phyloP scores from a whole-genome alignment of 2,113 vertebrate genomes.

The Pterocles orientalis region DNA sequence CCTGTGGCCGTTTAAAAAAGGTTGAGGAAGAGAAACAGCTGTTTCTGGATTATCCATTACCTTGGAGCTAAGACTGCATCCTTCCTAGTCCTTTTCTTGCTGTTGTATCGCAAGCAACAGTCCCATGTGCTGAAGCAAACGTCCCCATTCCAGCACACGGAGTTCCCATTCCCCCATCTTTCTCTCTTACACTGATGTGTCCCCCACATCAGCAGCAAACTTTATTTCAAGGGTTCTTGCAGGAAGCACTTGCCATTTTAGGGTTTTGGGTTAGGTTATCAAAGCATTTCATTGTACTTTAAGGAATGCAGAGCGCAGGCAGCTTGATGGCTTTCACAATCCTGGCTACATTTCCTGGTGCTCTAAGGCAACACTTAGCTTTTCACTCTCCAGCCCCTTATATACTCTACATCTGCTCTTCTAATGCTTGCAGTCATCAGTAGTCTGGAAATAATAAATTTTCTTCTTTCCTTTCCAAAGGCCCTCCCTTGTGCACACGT shows the following conservation, averaged over 20 bases:
- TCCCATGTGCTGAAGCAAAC: rapidly evolving
- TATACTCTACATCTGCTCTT: constrained; percentile 75
- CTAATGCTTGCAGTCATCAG: constrained; percentile 78
- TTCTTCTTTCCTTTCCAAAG: constrained; percentile 49
- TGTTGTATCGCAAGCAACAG: not conserved
- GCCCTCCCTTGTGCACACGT: constrained; percentile 13
- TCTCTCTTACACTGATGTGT: not conserved
- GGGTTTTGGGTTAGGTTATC: constrained; percentile 45
- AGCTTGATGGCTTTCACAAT: constrained; percentile 73
- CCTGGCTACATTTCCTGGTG: constrained; percentile 73
- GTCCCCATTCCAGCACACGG: not conserved
- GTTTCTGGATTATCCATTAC: constrained; percentile 69
- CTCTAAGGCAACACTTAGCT: constrained; percentile 73
- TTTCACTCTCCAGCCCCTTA: constrained; percentile 61
- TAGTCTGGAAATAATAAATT: constrained; percentile 72
- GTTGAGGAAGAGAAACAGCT: constrained; percentile 39
- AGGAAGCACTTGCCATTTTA: constrained; percentile 45
- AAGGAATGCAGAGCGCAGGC: constrained; percentile 59
- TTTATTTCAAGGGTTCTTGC: constrained; percentile 23
- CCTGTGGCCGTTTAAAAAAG: constrained; percentile 46
- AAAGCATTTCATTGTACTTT: constrained; percentile 68
- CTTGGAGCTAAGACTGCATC: not conserved
- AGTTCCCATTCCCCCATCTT: not conserved
- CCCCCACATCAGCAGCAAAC: not conserved
- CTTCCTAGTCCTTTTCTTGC: constrained; percentile 28